A percentile compares a stretch with the other conserved stretches of the same genome.
Conservation (phyloP, 1,140 invertebrate species). For the Temnothorax curvispinosus region DNA sequence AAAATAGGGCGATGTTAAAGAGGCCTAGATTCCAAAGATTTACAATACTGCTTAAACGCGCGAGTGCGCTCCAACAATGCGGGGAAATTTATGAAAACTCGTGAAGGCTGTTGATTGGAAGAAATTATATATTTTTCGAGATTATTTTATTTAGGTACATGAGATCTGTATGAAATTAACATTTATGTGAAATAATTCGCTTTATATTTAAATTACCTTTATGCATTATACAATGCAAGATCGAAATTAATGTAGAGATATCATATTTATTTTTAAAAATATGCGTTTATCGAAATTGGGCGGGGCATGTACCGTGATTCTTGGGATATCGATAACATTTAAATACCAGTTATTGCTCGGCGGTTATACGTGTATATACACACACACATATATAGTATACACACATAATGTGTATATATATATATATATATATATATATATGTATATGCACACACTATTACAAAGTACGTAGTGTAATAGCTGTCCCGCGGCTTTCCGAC, state of each 20-base stretch:
- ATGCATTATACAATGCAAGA: not conserved
- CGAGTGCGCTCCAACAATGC: not conserved
- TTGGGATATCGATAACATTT: constrained; percentile 47
- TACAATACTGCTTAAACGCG: constrained; percentile 9
- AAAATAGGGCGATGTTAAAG: constrained; percentile 72
- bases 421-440: constrained; percentile 3
- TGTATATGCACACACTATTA: not conserved
- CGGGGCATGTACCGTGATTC: not conserved
- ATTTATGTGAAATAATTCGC: not conserved
- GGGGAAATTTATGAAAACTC: not conserved
- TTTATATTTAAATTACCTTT: constrained; percentile 12
- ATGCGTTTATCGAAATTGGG: constrained; percentile 12
- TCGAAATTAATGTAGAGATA: not conserved
- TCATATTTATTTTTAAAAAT: not conserved
- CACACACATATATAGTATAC: not conserved
- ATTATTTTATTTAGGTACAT: not conserved
- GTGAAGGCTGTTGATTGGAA: not conserved
- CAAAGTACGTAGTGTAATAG: constrained; percentile 46
- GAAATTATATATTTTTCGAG: not conserved
- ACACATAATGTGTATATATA: not conserved
- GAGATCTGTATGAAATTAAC: not conserved
- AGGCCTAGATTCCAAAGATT: constrained; percentile 62
- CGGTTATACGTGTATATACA: constrained; percentile 4
- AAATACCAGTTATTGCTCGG: constrained; percentile 10
- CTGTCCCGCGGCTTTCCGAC: constrained; percentile 53